Base-by-base conservation (phyloP, 2,888 invertebrate species). In the Tenthredo livida region DNA sequence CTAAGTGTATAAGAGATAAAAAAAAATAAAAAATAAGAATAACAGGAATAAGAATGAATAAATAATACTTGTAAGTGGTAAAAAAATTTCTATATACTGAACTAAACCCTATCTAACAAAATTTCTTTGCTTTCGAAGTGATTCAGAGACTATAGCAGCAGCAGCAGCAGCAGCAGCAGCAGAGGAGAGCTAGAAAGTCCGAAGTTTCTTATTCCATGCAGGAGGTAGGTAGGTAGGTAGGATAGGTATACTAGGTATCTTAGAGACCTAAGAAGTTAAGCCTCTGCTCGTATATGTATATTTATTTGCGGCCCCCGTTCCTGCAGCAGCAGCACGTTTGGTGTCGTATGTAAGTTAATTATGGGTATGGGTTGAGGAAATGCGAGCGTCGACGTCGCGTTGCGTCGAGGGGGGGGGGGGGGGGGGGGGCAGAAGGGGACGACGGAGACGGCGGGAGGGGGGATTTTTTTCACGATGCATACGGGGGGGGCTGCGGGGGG, bases 351-450 rank as follows among this genome's bases (percentile, higher is more conserved):
- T 17, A 80, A 61, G 80, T 80, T 80, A 80, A 80, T 80, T 80
- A 80, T 80, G 80, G 80, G 80, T 80, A 54, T 50, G 54, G 47
- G 50, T 43, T 43, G 77, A 77, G 77, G 29, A 80, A 80, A 80
- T 25, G 58, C 50, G 80, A 58, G 80, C 80, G 61, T 33, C 77
- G 58, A 40, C 40, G 80, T 33, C 37, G 78, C 29, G 29, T 29
- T 2, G 29, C 29, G 29, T 1, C 54, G 21, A 15, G 21, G 37
- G 21, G 40, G 61, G 9, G 29, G 4, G 33, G 33, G 33, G 33
- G 33, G 33, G 33, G 4, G 33, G 33, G 37, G 9, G n/a, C n/a
- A n/a, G n/a, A n/a, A n/a, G n/a, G n/a, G n/a, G n/a, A n/a, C n/a
- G n/a, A n/a, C n/a, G n/a, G n/a, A n/a, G n/a, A n/a, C n/a, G n/a